A percentile compares a stretch with the other conserved stretches of the same genome.
These are phyloP conservation scores for Hyles lineata DNA, from an alignment of 2,888 invertebrate species.

Conservation along the genomic window DNA sequence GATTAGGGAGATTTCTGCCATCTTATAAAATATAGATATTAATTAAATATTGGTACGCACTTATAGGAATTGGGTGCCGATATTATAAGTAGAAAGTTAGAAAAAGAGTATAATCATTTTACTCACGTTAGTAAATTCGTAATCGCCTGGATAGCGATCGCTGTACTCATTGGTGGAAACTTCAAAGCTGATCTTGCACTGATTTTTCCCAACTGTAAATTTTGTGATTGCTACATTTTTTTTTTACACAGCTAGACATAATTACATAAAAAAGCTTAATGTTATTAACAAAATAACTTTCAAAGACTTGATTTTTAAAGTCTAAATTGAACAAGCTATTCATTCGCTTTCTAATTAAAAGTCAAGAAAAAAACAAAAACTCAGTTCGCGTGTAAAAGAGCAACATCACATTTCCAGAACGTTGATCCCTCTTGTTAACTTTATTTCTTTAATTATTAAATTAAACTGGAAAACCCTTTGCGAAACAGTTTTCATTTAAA, in stretches of 20 bases:
- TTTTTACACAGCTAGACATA: too few relatives aligned
- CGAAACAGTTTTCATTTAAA: constrained; percentile 16
- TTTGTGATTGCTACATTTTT: too few relatives aligned
- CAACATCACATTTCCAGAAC: constrained; percentile 16
- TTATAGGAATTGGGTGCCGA: background rate
- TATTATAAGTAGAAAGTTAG: background rate
- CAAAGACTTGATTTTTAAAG: background rate
- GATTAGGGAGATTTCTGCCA: constrained; percentile 29
- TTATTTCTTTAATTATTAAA: constrained; percentile 12
- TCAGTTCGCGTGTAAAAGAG: background rate
- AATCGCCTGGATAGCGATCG: too few relatives aligned
- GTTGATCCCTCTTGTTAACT: constrained; percentile 27
- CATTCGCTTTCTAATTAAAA: constrained; percentile 11
- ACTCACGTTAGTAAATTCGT: too few relatives aligned
- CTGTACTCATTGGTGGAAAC: too few relatives aligned
- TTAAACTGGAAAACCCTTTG: constrained; percentile 19
- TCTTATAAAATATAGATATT: constrained; percentile 27
- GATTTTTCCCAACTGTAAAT: too few relatives aligned
- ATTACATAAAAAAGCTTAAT: too few relatives aligned
- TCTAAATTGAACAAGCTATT: background rate
- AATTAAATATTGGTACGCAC: background rate
- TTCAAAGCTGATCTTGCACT: too few relatives aligned
- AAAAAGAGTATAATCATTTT: too few relatives aligned
- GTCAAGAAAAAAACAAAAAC: background rate
- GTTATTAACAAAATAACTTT: too few relatives aligned